Conservation (phyloP, 2,888 invertebrate species). For the Ashinkailepas kermadecensis region DNA sequence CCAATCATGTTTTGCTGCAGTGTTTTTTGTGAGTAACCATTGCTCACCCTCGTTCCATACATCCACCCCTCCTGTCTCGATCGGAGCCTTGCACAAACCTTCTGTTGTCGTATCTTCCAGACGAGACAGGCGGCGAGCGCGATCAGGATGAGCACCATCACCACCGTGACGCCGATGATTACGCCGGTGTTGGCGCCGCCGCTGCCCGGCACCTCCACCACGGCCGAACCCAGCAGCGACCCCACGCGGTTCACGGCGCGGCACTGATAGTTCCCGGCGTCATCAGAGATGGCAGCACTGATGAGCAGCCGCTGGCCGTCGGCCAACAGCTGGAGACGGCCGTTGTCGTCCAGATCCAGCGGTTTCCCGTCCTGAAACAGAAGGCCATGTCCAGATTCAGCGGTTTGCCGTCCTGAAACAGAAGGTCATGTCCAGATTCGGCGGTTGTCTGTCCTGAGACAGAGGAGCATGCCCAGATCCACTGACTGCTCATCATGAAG, state of each 20-base stretch:
- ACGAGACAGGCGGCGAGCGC: conserved; percentile 23
- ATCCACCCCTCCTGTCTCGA: not conserved
- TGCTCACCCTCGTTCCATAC: too few relatives aligned
- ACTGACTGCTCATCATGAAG: too few relatives aligned
- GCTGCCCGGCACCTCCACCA: not conserved
- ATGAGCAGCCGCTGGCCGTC: conserved; percentile 25
- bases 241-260: not conserved
- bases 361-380: not conserved
- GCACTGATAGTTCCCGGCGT: conserved; percentile 27
- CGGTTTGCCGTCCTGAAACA: not conserved
- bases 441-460: too few relatives aligned
- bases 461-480: too few relatives aligned
- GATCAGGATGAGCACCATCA: conserved; percentile 27
- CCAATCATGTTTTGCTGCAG: too few relatives aligned
- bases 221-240: not conserved
- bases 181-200: not conserved
- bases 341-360: not conserved
- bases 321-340: not conserved
- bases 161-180: conserved; percentile 25
- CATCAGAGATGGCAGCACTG: conserved; percentile 24
- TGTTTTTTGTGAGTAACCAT: too few relatives aligned
- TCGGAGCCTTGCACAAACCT: not conserved
- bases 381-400: too few relatives aligned
- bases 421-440: too few relatives aligned
- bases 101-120: not conserved